Base-by-base conservation (phyloP, 2,113 vertebrate species). In the Tragelaphus imberbis region DNA sequence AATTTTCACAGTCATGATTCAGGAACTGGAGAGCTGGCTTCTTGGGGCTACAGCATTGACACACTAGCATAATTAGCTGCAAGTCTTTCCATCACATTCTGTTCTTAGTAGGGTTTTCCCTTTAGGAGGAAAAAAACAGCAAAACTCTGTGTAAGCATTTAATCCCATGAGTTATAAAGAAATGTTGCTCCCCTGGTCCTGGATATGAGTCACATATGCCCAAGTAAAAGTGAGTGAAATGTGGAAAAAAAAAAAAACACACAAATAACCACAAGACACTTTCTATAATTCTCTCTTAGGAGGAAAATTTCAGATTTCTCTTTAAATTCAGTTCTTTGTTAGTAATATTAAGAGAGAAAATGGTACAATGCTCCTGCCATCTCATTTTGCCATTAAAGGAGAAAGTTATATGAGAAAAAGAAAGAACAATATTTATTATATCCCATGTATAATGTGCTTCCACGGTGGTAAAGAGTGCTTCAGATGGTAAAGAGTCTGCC, bases 1-100 rank as follows among this genome's bases (percentile, higher is more conserved):
- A 93, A 97, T 92, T 85, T 93, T 82, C 88, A 85, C 88, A 90
- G 84, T 89, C 71, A 88, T 88, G 84, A 95, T 81, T 81, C 19
- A 33, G 27, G 58, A 55, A 90, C 47, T 84, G 10, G 25, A 68
- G 56, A 95, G 63, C 61, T 95, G 44, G 84, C 25, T 95, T 94
- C 86, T 95, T 90, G 49, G 44, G 30, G n/a, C 47, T 90, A 7
- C 79, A 61, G 49, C 88, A 94, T 40, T 63, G 82, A 97, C 33
- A 92, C 16, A 65, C 59, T 61, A 59, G 84, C 30, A 96, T 86
- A 88, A 95, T 82, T 53, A 94, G 77, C 59, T 88, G 27, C 53
- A 92, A 94, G 82, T 53, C 59, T 91, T 89, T 55, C 71, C 59
- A 25, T 79, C 51, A 95, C 59, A 63, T 87, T 96, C 28, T 21